Base-by-base conservation (phyloP, 2,113 vertebrate species). In the Argyrosomus japonicus region DNA sequence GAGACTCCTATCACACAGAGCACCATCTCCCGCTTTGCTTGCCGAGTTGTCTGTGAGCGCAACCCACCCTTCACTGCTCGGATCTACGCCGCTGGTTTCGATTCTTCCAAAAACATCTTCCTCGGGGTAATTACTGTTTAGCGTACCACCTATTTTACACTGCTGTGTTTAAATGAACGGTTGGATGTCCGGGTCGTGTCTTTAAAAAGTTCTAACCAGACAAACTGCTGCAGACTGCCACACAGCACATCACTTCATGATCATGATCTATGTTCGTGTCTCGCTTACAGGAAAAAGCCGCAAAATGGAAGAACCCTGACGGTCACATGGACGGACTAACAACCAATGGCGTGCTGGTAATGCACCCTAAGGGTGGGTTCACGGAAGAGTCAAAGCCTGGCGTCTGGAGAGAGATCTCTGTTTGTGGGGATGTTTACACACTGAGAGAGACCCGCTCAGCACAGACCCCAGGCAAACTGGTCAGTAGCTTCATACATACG, bases 61-160 rank as follows among this genome's bases (percentile, higher is more conserved):
- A 96, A 77, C 50, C 96, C 96, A 0, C 98, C 98, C 0, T 99
- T 95, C 86, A 99, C 97, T 0, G 98, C 97, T 21, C 96, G 97
- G 82, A 99, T 99, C 92, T 99, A 97, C 13, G 98, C 98, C 54
- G 98, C 98, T 9, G 98, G 98, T 29, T 99, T 99, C 14, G 98
- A 99, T 93, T 97, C 98, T 0, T 99, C 98, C 76, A 99, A 98
- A 95, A 99, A 99, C 90, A 99, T 99, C 93, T 99, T 99, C 91
- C 97, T 99, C 23, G 98, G 98, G 92, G 98, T 99, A 91, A 95
- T 87, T 79, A 74, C 81, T 77, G 93, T 95, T 95, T 68, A 32
- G 40, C 6, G n/a, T 48, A 45, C 67, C 4, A 56, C 27, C 64
- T 63, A 18, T 57, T 19, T 61, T 50, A 50, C 17, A 2, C 21